These are phyloP conservation scores for Stegodyphus dumicola DNA, from an alignment of 1,140 invertebrate genomes.

Conservation along the genomic window DNA sequence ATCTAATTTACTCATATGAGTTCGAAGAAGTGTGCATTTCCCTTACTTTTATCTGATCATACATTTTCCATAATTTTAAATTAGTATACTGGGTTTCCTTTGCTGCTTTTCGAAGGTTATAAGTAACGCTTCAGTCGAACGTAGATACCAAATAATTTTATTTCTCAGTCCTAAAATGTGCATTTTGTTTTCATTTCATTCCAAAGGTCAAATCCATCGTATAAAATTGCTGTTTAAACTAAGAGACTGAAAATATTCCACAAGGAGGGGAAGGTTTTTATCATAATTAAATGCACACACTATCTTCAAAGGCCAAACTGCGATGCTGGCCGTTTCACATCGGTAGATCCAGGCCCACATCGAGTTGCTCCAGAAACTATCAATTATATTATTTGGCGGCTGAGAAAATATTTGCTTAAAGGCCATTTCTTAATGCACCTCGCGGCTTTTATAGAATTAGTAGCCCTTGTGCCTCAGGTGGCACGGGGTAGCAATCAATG, in stretches of 20 bases:
- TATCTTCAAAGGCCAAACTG: background rate
- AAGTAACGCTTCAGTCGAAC: too few species aligned
- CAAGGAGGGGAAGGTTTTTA: slow-evolving; percentile 5
- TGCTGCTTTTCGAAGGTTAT: too few species aligned
- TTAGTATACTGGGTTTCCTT: too few species aligned
- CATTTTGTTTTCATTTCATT: too few species aligned
- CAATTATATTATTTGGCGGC: slow-evolving; percentile 52
- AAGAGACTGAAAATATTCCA: background rate
- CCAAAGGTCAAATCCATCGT: too few species aligned
- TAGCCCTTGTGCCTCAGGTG: slow-evolving; percentile 26
- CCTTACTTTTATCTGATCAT: too few species aligned
- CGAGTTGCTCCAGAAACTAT: slow-evolving; percentile 19
- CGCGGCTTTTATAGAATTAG: slow-evolving; percentile 56
- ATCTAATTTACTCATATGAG: too few species aligned
- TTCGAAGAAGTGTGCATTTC: too few species aligned
- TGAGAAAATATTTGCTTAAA: slow-evolving; percentile 57
- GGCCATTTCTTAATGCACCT: slow-evolving; percentile 56
- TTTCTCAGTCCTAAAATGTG: too few species aligned
- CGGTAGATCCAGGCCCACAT: background rate
- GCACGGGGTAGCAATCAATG: slow-evolving; percentile 42
- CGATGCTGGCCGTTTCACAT: background rate
- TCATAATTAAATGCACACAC: slow-evolving; percentile 46
- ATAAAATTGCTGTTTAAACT: background rate
- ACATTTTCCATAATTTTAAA: too few species aligned
- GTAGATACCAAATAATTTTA: too few species aligned